A percentile compares a stretch with the other conserved stretches of the same genome.
Evolutionary conservation across 2,797 vertebrate genomes (phyloP).

Genomic region (Carduelis carduelis): DNA sequence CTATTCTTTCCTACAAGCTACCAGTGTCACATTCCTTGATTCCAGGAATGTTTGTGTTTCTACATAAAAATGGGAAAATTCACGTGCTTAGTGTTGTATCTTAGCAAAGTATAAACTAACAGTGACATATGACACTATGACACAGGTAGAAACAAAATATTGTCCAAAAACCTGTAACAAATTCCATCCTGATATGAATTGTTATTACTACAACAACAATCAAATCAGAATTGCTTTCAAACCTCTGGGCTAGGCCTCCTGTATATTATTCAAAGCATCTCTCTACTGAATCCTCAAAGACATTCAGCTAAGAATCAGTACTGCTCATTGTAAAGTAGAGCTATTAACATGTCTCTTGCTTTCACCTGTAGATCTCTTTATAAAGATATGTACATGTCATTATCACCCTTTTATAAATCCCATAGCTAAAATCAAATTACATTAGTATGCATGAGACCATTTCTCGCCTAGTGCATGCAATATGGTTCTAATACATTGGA

Average conservation of each 20-base stretch:
- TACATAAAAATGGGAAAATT: not conserved
- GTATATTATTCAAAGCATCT: not conserved
- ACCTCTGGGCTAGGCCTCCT: not conserved
- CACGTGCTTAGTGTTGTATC: not conserved
- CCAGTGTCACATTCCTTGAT: not conserved
- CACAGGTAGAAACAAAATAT: not conserved
- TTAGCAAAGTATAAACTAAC: not conserved
- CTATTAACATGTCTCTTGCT: not conserved
- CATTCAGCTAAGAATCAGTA: not conserved
- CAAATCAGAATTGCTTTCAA: not conserved
- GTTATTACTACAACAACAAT: not conserved
- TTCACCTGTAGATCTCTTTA: constrained; percentile 43
- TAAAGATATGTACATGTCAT: constrained; percentile 8
- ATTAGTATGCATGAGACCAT: not conserved
- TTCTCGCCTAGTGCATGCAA: not conserved
- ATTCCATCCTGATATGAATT: not conserved
- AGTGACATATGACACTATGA: not conserved
- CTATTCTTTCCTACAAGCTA: not conserved
- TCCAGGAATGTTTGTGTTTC: not conserved
- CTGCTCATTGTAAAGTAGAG: not conserved
- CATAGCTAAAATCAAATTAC: constrained; percentile 24
- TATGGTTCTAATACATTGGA: constrained; percentile 1
- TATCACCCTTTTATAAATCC: constrained; percentile 28
- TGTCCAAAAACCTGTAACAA: not conserved
- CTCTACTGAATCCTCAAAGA: not conserved